Conservation (phyloP, 2,888 invertebrate genomes). For the Dorcus hopei region DNA sequence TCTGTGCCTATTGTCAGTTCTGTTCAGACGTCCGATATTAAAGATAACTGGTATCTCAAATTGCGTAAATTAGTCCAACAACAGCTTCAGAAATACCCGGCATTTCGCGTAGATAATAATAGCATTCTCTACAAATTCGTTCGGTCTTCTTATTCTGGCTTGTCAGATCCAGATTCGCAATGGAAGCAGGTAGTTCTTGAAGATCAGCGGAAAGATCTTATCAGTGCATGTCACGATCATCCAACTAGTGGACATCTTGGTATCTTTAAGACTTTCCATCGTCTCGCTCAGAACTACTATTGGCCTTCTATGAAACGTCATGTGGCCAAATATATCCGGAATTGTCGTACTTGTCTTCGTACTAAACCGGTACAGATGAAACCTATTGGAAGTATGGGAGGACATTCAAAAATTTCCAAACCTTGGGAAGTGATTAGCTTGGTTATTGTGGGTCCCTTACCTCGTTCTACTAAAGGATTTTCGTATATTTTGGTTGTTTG, state of each 20-base stretch:
- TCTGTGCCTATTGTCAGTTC: constrained; percentile 2
- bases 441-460: constrained; percentile 22
- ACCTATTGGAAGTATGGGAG: constrained; percentile 25
- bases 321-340: constrained; percentile 10
- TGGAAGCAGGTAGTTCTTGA: constrained; percentile 25
- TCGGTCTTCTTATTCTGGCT: neutral
- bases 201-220: constrained; percentile 3
- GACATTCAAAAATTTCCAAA: neutral
- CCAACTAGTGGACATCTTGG: constrained; percentile 25
- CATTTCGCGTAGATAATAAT: constrained; percentile 22
- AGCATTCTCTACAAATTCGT: constrained; percentile 21
- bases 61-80: constrained; percentile 12
- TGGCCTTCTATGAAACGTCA: constrained; percentile 28
- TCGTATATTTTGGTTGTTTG: constrained; percentile 18
- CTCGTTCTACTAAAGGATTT: constrained; percentile 5
- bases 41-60: constrained; percentile 19
- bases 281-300: constrained; percentile 14
- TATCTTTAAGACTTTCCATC: constrained; percentile 23
- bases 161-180: constrained; percentile 8
- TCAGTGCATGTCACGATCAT: constrained; percentile 17
- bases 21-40: neutral
- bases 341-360: neutral
- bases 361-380: constrained; percentile 23
- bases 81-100: constrained; percentile 17
- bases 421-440: constrained; percentile 20